Evolutionary conservation across 2,888 invertebrate species (phyloP), one percentile per base, ranked within the genome.

Genomic region (Perizoma affinitatum): DNA sequence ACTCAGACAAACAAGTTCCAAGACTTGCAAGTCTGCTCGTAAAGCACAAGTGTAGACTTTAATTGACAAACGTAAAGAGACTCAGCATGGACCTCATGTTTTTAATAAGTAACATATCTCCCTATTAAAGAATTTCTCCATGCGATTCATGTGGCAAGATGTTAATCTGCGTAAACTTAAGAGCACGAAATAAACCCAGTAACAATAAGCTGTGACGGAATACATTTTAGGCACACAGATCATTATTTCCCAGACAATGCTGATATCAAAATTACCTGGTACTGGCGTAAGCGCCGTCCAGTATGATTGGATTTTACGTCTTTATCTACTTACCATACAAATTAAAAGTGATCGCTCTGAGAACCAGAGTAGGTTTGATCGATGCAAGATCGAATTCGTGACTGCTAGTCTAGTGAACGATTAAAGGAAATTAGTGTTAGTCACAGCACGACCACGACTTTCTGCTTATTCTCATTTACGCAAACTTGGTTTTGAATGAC

Each of bases 301-400:
- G 41, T 53, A 22, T 33, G n/a, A 10, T 36, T 11, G 36, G 2
- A 22, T 51, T n/a, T 5, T 6, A n/a, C 6, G 5, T 46, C 5
- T 22, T 22, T 22, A 22, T 22, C 3, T 22, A 22, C 22, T 22
- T 22, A 22, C 22, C 22, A 42, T 42, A 51, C 41, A 51, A 42
- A 33, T 34, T 35, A 38, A n/a, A 5, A 9, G 43, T 9, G 36
- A 53, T 53, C 36, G 22, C 40, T 45, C 53, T 45, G 53, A 72
- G 54, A 59, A 59, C 41, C 34, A 54, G 47, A 51, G 45, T 54
- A 50, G 52, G 41, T 54, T 22, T 49, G 54, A 57, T 51, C 57
- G 58, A 34, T 63, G 68, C 66, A 56, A 74, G 74, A 79, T 79
- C 73, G 73, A 78, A 76, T 74, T 82, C 83, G 82, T 84, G 84